Conservation (phyloP, 1,140 invertebrate species). For the Pygmarrhopalites habei region DNA sequence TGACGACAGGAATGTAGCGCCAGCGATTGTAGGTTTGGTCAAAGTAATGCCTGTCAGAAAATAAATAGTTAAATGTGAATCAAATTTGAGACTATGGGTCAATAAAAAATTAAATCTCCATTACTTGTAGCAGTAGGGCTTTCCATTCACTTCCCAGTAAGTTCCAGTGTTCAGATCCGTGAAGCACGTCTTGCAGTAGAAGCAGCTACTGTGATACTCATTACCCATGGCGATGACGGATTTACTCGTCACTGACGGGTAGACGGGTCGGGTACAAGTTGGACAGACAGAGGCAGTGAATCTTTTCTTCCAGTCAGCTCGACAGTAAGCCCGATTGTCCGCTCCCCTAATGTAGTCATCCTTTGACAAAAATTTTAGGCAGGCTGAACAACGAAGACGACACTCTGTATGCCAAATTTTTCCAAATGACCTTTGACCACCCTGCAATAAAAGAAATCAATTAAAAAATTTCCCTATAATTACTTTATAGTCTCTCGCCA, state of each 20-base stretch:
- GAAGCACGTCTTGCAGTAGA: constrained; percentile 19
- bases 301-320: constrained; percentile 60
- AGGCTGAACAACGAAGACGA: constrained; percentile 41
- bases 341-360: constrained; percentile 21
- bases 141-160: constrained; percentile 17
- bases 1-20: not conserved
- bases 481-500: not conserved
- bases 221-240: constrained; percentile 56
- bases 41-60: too few species aligned
- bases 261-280: constrained; percentile 46
- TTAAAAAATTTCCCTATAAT: constrained; percentile 8
- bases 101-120: too few species aligned
- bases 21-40: constrained; percentile 5
- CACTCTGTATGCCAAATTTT: constrained; percentile 64
- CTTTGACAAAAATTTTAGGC: constrained; percentile 21
- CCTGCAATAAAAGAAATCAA: constrained; percentile 14
- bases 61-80: too few species aligned
- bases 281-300: constrained; percentile 60
- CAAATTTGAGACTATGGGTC: too few species aligned
- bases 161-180: constrained; percentile 2
- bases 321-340: constrained; percentile 61
- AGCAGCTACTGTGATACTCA: constrained; percentile 64
- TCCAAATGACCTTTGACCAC: constrained; percentile 53
- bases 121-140: constrained; percentile 20
- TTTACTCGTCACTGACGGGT: constrained; percentile 44